phyloP scores from a whole-genome alignment of 2,888 invertebrate species.

The Graphium colonna region DNA sequence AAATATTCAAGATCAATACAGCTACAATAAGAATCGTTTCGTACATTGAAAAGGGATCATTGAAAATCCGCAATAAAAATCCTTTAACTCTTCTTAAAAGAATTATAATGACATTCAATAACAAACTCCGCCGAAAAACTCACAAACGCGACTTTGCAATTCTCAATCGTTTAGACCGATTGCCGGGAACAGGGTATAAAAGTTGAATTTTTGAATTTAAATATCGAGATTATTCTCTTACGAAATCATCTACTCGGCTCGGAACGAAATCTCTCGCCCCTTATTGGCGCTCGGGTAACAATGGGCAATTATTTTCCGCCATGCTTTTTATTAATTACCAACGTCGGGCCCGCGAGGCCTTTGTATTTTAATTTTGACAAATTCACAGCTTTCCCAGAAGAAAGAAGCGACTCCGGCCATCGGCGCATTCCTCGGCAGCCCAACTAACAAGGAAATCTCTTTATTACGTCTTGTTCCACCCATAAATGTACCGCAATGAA shows the following conservation, averaged over 20 bases:
- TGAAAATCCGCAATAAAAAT: background rate
- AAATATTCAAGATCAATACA: no score
- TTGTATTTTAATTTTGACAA: conserved; percentile 73
- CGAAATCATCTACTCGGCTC: conserved; percentile 19
- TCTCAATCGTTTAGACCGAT: conserved; percentile 4
- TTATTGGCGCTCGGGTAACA: conserved; percentile 43
- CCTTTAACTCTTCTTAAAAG: conserved; percentile 3
- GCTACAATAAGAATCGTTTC: background rate
- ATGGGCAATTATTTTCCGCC: conserved; percentile 65
- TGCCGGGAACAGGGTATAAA: conserved; percentile 14
- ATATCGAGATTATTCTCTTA: conserved; percentile 22
- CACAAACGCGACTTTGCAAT: conserved; percentile 4
- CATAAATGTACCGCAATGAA: conserved; percentile 43
- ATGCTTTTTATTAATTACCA: conserved; percentile 67
- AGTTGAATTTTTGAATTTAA: conserved; percentile 21
- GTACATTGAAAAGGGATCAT: background rate
- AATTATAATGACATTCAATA: conserved; percentile 19
- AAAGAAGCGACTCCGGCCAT: conserved; percentile 31
- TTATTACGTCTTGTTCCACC: conserved; percentile 41
- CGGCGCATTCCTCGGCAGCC: conserved; percentile 28
- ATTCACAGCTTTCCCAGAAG: conserved; percentile 61
- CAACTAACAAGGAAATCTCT: conserved; percentile 45
- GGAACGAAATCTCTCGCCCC: conserved; percentile 25
- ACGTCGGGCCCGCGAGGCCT: conserved; percentile 49
- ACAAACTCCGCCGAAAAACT: conserved; percentile 11